These are phyloP conservation scores for Urocolius indicus DNA, from an alignment of 2,113 vertebrate genomes.

Conservation along the genomic window DNA sequence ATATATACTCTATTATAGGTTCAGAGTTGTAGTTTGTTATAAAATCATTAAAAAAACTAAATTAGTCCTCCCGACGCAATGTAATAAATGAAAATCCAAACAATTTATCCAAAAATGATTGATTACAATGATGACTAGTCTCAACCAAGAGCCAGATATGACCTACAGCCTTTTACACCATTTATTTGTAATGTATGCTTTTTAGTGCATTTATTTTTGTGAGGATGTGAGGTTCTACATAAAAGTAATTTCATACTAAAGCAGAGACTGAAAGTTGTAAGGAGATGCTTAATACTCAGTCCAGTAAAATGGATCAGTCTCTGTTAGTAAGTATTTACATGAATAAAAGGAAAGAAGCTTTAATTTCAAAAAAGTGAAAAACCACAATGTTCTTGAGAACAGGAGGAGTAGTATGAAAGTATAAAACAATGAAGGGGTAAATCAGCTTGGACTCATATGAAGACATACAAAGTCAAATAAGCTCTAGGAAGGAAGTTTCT, in stretches of 20 bases:
- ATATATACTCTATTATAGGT: background rate
- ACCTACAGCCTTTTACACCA: background rate
- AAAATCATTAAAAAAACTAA: background rate
- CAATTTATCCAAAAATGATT: background rate
- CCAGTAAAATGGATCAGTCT: background rate
- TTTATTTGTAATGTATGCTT: background rate
- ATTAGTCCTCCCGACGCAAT: background rate
- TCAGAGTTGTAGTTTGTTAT: background rate
- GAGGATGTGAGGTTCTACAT: background rate
- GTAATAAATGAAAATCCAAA: background rate
- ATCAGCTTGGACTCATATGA: background rate
- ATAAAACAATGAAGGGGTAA: background rate
- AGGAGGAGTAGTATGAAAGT: background rate
- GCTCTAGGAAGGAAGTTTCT: background rate
- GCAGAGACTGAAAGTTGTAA: background rate
- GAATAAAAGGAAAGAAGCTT: background rate
- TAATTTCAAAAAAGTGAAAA: background rate
- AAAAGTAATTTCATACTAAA: background rate
- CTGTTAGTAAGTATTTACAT: background rate
- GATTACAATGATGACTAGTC: background rate
- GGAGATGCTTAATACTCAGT: background rate
- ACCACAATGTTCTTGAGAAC: rapidly evolving
- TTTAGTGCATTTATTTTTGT: background rate
- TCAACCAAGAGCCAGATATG: background rate
- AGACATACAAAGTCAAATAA: background rate